Conservation (phyloP, 2,888 invertebrate genomes). For the Deilephila elpenor region DNA sequence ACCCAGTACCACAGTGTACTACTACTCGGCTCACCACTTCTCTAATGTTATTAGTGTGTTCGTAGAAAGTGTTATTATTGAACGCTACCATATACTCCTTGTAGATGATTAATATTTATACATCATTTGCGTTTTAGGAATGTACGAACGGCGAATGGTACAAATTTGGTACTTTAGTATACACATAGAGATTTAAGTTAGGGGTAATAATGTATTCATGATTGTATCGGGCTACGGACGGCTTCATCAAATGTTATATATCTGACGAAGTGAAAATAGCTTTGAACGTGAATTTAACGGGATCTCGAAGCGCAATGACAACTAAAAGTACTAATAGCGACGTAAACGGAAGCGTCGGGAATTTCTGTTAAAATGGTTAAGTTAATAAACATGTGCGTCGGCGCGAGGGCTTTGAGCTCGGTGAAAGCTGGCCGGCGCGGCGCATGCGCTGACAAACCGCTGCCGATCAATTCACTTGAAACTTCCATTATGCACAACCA, state of each 20-base stretch:
- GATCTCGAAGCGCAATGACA: constrained; percentile 49
- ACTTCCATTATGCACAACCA: constrained; percentile 42
- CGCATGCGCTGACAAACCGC: constrained; percentile 55
- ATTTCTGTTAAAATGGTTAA: constrained; percentile 79
- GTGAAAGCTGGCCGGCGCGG: constrained; percentile 72
- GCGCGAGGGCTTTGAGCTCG: constrained; percentile 73
- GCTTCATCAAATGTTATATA: not conserved
- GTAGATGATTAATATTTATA: not conserved
- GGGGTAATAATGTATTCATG: not conserved
- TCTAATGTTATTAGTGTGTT: constrained; percentile 14
- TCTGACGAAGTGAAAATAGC: constrained; percentile 31
- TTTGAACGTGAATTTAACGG: constrained; percentile 49
- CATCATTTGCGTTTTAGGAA: not conserved
- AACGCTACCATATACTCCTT: not conserved
- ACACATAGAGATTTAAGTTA: no score
- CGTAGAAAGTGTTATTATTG: constrained; percentile 10
- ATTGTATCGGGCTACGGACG: not conserved
- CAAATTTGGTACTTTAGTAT: no score
- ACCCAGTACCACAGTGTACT: not conserved
- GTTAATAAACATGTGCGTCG: constrained; percentile 77
- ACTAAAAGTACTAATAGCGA: constrained; percentile 64
- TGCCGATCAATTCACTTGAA: constrained; percentile 55
- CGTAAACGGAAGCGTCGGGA: constrained; percentile 67
- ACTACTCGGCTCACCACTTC: not conserved
- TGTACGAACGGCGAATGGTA: not conserved